Conservation (phyloP, 2,797 vertebrate genomes). For the Tragelaphus oryx region DNA sequence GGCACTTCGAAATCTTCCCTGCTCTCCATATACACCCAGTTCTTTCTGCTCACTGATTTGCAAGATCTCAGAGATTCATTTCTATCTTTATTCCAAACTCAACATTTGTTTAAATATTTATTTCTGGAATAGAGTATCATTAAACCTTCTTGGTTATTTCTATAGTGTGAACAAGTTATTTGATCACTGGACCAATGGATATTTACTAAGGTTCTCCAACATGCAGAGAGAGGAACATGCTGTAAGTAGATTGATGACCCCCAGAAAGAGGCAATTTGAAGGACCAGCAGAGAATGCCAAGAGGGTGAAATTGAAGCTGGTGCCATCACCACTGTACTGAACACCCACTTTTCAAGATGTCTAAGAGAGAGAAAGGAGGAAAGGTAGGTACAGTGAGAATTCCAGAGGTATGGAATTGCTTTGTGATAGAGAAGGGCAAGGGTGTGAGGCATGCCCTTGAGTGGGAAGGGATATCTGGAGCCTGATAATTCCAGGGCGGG, state of each 20-base stretch:
- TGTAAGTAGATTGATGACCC: too few relatives aligned
- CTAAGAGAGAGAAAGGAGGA: background rate
- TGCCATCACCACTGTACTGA: background rate
- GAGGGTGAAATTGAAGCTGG: accelerated
- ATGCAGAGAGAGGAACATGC: background rate
- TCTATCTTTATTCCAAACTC: background rate
- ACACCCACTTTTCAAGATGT: background rate
- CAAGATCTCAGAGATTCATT: background rate
- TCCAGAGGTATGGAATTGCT: background rate
- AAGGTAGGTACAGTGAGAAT: background rate
- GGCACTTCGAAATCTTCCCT: background rate
- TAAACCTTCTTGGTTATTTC: background rate
- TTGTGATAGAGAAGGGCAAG: too few relatives aligned
- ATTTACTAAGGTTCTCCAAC: background rate
- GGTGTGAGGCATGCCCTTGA: background rate
- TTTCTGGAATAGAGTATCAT: background rate
- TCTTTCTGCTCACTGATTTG: background rate
- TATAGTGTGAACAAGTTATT: background rate
- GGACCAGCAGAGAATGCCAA: background rate
- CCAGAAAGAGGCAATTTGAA: background rate
- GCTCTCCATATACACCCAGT: background rate
- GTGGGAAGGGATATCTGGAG: background rate
- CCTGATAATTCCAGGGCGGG: background rate
- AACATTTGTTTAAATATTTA: background rate
- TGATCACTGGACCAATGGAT: background rate